These are phyloP conservation scores for Icerya purchasi DNA, from an alignment of 2,888 invertebrate species.

Conservation along the genomic window DNA sequence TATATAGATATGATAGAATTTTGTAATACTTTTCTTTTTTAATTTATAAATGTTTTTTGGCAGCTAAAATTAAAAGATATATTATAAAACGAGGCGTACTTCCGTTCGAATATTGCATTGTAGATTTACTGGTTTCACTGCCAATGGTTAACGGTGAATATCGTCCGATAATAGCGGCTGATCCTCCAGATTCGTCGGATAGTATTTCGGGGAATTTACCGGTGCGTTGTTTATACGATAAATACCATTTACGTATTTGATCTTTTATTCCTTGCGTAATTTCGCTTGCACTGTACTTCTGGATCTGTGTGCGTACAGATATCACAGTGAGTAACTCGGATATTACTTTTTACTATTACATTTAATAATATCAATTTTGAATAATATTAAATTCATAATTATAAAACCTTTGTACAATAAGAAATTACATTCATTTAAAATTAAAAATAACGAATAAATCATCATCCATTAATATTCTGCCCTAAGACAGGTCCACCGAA, in stretches of 20 bases:
- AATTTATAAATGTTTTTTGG: background rate
- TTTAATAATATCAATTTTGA: too few relatives aligned
- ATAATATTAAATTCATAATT: too few relatives aligned
- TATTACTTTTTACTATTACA: too few relatives aligned
- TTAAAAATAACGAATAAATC: too few relatives aligned
- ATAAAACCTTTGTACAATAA: too few relatives aligned
- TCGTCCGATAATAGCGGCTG: slow-evolving; percentile 57
- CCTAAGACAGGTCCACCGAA: too few relatives aligned
- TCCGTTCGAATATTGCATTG: slow-evolving; percentile 38
- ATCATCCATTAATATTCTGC: too few relatives aligned
- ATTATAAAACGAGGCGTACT: too few relatives aligned
- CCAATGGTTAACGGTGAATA: slow-evolving; percentile 44
- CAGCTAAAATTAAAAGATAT: background rate
- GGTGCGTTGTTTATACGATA: slow-evolving; percentile 56
- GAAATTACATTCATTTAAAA: too few relatives aligned
- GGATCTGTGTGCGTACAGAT: slow-evolving; percentile 21
- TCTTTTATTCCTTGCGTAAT: slow-evolving; percentile 71
- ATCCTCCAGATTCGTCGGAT: slow-evolving; percentile 75
- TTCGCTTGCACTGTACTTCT: slow-evolving; percentile 37
- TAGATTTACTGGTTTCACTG: slow-evolving; percentile 53
- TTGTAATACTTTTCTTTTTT: background rate
- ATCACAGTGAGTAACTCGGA: too few relatives aligned
- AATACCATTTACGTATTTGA: slow-evolving; percentile 70
- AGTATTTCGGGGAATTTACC: slow-evolving; percentile 81
- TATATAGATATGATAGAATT: too few relatives aligned